These are phyloP conservation scores for Eulemur coronatus DNA, from an alignment of 2,797 vertebrate genomes.

Conservation along the genomic window DNA sequence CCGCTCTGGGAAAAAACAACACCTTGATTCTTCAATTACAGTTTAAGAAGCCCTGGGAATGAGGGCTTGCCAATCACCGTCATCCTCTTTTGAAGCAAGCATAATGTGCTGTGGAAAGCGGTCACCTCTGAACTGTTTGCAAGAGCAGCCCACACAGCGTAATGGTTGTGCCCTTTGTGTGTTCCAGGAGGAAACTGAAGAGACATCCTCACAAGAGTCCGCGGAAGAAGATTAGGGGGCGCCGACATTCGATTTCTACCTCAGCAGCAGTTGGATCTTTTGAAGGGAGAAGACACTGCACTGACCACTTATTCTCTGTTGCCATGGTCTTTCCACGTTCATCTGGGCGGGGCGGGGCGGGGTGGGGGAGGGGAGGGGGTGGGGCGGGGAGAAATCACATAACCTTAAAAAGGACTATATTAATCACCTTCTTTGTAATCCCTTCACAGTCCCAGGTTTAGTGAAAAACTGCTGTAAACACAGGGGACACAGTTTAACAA, in stretches of 20 bases:
- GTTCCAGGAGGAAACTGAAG: constrained; percentile 92
- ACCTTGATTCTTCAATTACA: constrained; percentile 43
- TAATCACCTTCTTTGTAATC: constrained; percentile 87
- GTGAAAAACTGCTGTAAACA: constrained; percentile 91
- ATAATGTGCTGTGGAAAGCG: neutral
- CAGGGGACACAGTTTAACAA: constrained; percentile 88
- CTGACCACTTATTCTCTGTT: constrained; percentile 94
- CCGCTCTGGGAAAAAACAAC: constrained; percentile 52
- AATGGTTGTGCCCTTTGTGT: constrained; percentile 69
- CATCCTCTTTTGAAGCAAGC: neutral
- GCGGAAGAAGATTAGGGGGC: constrained; percentile 92
- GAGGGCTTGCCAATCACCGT: neutral
- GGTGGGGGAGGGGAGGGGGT: constrained; percentile 38
- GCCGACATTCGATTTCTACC: constrained; percentile 92
- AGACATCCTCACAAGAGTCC: constrained; percentile 92
- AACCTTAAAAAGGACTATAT: constrained; percentile 89
- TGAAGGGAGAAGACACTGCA: constrained; percentile 94
- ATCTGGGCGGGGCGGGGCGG: constrained; percentile 73
- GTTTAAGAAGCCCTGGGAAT: constrained; percentile 19
- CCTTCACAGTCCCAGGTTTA: constrained; percentile 88
- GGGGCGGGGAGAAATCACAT: constrained; percentile 78
- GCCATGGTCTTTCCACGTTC: constrained; percentile 91
- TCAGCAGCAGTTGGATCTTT: constrained; percentile 97
- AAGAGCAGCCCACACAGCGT: neutral
- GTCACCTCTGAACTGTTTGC: neutral